Evolutionary conservation across 1,140 invertebrate genomes (phyloP).

Genomic region (Zaprionus camerounensis): DNA sequence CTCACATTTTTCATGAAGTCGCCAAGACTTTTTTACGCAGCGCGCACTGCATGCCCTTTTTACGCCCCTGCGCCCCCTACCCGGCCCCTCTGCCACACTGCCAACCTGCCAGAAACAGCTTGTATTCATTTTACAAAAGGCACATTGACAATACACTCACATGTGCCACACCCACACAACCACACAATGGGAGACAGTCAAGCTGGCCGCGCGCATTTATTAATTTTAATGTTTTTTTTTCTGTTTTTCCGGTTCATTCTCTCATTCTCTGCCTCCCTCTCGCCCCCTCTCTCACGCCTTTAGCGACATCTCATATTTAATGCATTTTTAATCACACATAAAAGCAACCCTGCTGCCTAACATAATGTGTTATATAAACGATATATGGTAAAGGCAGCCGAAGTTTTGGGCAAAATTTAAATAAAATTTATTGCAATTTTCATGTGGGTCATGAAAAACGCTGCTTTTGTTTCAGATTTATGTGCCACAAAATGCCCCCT

Average conservation of each 20-base stretch:
- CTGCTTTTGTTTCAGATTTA: slow-evolving; percentile 66
- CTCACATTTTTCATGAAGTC: slow-evolving; percentile 70
- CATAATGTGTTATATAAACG: slow-evolving; percentile 30
- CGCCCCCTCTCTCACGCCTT: neutral
- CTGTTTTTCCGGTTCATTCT: neutral
- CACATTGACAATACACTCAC: slow-evolving; percentile 56
- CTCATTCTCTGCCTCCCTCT: neutral
- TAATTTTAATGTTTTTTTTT: slow-evolving; percentile 76
- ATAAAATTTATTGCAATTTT: slow-evolving; percentile 79
- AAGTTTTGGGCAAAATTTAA: slow-evolving; percentile 59
- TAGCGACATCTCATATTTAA: slow-evolving; percentile 63
- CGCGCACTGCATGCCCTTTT: slow-evolving; percentile 23
- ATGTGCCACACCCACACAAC: slow-evolving; percentile 27
- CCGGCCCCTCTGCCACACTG: neutral
- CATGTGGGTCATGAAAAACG: slow-evolving; percentile 78
- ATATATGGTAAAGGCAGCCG: neutral
- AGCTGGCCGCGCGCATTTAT: slow-evolving; percentile 66
- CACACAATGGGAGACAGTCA: slow-evolving; percentile 16
- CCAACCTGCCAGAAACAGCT: slow-evolving; percentile 27
- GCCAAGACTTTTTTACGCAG: slow-evolving; percentile 53
- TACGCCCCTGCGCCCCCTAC: neutral
- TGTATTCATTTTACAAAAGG: slow-evolving; percentile 61
- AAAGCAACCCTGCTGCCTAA: slow-evolving; percentile 45
- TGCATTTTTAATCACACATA: slow-evolving; percentile 76
- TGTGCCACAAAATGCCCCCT: slow-evolving; percentile 16